These are phyloP conservation scores for Phoenicopterus ruber DNA, from an alignment of 2,113 vertebrate genomes.

Conservation along the genomic window DNA sequence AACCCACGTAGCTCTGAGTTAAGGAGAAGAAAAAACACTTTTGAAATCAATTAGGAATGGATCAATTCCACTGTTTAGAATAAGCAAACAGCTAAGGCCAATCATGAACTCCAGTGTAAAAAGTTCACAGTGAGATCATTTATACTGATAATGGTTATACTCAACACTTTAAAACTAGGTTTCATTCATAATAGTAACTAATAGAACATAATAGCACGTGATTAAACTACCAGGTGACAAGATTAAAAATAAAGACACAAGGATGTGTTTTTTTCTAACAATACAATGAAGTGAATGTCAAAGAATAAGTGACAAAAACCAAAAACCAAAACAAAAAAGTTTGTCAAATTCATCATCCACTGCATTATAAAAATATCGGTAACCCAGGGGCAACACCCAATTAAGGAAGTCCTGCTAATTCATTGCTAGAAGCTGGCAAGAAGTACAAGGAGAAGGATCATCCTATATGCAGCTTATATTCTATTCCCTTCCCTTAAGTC, in stretches of 20 bases:
- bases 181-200: background rate
- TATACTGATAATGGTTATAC: background rate
- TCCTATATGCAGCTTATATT: fast-evolving
- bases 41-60: background rate
- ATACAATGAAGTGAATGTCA: background rate
- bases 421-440: background rate
- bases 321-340: background rate
- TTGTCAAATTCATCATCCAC: background rate
- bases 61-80: background rate
- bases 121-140: background rate
- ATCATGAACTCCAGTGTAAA: background rate
- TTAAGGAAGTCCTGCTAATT: background rate
- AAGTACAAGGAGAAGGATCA: background rate
- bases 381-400: background rate
- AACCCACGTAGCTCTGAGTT: background rate
- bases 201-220: background rate
- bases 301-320: background rate
- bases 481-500: background rate
- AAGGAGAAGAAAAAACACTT: background rate
- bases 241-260: background rate
- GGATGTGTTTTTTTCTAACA: background rate
- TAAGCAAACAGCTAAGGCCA: background rate
- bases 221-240: background rate
- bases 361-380: background rate
- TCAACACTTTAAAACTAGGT: background rate